These are phyloP conservation scores for Neogale vison DNA, from an alignment of 2,113 vertebrate genomes.

Conservation along the genomic window DNA sequence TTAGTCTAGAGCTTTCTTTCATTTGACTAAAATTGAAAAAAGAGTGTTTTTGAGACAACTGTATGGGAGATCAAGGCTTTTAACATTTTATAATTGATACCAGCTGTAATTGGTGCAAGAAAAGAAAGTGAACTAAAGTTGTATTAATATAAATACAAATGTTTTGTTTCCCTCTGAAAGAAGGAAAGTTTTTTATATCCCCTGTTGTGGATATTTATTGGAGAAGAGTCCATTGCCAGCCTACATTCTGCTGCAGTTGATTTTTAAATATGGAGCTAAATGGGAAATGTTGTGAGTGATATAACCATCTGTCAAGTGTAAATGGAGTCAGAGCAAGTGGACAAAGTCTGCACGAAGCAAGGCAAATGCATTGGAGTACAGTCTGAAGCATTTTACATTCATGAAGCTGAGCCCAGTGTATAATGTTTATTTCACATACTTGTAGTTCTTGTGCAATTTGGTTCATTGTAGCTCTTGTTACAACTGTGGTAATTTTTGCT, in stretches of 20 bases:
- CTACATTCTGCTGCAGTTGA: constrained; percentile 48
- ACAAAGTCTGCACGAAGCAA: constrained; percentile 71
- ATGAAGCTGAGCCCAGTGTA: constrained; percentile 23
- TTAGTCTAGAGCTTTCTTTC: neutral
- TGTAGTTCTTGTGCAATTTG: neutral
- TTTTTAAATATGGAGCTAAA: constrained; percentile 74
- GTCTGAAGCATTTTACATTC: constrained; percentile 49
- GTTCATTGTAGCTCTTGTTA: constrained; percentile 57
- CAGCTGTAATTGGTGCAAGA: neutral
- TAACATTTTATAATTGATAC: constrained; percentile 32
- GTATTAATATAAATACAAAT: constrained; percentile 61
- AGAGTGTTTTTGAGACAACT: constrained; percentile 36
- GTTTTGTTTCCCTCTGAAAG: constrained; percentile 42
- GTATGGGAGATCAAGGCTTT: constrained; percentile 32
- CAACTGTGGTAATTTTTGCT: constrained; percentile 45
- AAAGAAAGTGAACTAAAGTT: constrained; percentile 57
- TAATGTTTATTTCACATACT: constrained; percentile 54
- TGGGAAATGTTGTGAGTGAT: constrained; percentile 74
- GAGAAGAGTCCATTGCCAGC: constrained; percentile 30
- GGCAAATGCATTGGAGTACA: constrained; percentile 46
- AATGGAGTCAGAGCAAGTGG: constrained; percentile 77
- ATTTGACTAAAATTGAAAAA: constrained; percentile 30
- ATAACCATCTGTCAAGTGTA: constrained; percentile 75
- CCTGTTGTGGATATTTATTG: constrained; percentile 40
- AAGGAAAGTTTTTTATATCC: constrained; percentile 58